These are phyloP conservation scores for Xenopus borealis DNA, from an alignment of 2,113 vertebrate genomes.

Conservation along the genomic window DNA sequence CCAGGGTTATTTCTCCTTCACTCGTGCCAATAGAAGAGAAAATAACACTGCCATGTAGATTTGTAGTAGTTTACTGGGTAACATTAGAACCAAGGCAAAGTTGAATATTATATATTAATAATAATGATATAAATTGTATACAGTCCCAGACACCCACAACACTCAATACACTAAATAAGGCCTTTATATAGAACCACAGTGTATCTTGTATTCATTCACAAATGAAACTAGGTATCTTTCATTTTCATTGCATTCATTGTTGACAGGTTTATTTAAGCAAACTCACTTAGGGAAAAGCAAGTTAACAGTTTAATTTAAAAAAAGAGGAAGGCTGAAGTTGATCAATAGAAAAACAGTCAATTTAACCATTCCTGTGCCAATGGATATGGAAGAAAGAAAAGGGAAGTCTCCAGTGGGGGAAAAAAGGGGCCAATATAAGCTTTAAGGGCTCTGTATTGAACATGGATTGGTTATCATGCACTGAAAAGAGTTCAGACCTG, in stretches of 20 bases:
- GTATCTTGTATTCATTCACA: slow-evolving; percentile 63
- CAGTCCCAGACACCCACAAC: slow-evolving; percentile 67
- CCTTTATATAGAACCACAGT: slow-evolving; percentile 73
- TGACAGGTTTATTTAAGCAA: slow-evolving; percentile 69
- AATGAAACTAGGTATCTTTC: slow-evolving; percentile 59
- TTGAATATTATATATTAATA: slow-evolving; percentile 58
- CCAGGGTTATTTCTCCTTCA: too few relatives aligned
- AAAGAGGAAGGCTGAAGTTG: too few relatives aligned
- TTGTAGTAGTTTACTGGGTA: slow-evolving; percentile 69
- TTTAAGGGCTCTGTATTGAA: too few relatives aligned
- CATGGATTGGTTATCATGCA: background rate
- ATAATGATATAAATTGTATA: slow-evolving; percentile 59
- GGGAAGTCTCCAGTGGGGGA: background rate
- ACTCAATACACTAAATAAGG: slow-evolving; percentile 69
- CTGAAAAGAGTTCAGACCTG: background rate
- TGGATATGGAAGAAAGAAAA: too few relatives aligned
- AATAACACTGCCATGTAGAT: too few relatives aligned
- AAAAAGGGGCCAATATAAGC: slow-evolving; percentile 18
- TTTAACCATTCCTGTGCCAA: background rate
- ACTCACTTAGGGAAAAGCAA: slow-evolving; percentile 74
- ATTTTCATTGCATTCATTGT: slow-evolving; percentile 60
- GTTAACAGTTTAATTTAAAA: slow-evolving; percentile 57
- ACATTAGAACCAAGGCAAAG: slow-evolving; percentile 56
- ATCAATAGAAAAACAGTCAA: slow-evolving; percentile 37
- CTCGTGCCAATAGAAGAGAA: too few relatives aligned